phyloP scores from a whole-genome alignment of 2,888 invertebrate genomes.

The Drosophila bunnanda region DNA sequence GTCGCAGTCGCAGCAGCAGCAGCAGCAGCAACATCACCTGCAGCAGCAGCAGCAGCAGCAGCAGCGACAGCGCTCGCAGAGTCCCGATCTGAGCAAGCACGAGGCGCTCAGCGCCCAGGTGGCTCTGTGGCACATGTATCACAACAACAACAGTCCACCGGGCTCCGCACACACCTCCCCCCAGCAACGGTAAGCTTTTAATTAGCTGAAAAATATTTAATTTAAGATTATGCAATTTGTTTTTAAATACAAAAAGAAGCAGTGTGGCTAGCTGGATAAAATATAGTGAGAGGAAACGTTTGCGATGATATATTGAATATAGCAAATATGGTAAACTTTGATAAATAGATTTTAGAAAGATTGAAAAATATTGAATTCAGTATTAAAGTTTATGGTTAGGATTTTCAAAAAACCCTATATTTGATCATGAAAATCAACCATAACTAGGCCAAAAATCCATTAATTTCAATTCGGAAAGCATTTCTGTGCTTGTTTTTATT shows the following conservation, averaged over 20 bases:
- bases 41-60: conserved; percentile 65
- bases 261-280: neutral
- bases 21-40: conserved; percentile 69
- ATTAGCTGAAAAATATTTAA: neutral
- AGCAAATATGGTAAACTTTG: neutral
- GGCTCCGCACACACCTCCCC: conserved; percentile 85
- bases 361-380: too few relatives aligned
- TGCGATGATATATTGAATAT: neutral
- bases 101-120: conserved; percentile 88
- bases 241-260: neutral
- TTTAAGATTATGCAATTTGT: neutral
- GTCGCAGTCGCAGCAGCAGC: conserved; percentile 44
- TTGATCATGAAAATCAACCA: neutral
- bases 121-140: conserved; percentile 93
- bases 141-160: conserved; percentile 88
- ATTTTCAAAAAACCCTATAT: too few relatives aligned
- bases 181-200: conserved; percentile 83
- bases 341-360: too few relatives aligned
- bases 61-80: conserved; percentile 81
- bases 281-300: neutral
- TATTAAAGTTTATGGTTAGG: too few relatives aligned
- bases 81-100: conserved; percentile 85
- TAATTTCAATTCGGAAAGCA: neutral
- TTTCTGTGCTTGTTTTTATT: too few relatives aligned
- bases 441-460: neutral